Evolutionary conservation across 2,797 vertebrate species (phyloP).

Genomic region (Alcedo atthis): DNA sequence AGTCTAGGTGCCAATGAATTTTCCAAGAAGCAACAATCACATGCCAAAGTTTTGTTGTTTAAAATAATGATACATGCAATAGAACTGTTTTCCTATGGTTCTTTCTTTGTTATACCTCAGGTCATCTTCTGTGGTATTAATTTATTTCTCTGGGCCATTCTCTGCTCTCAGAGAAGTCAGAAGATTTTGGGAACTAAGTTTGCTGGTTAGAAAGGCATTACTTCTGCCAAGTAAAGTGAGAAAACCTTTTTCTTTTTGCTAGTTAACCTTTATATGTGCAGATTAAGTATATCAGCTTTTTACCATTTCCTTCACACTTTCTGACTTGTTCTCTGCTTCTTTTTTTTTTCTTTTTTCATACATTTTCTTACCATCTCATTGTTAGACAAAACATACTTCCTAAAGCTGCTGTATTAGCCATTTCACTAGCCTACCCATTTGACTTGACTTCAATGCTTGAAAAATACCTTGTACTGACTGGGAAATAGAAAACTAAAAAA

Average conservation of each 20-base stretch:
- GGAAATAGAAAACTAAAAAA: slow-evolving; percentile 21
- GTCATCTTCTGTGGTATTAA: background rate
- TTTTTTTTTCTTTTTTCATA: background rate
- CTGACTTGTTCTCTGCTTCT: background rate
- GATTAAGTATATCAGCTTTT: background rate
- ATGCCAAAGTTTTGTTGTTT: background rate
- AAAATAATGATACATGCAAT: background rate
- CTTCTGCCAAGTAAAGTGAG: background rate
- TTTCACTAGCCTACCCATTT: background rate
- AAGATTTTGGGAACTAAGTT: background rate
- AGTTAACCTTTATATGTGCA: background rate
- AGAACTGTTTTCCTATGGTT: background rate
- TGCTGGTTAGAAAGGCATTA: background rate
- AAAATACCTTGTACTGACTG: background rate
- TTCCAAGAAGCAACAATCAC: background rate
- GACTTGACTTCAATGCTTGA: background rate
- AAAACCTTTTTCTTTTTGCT: background rate
- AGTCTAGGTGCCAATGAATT: background rate
- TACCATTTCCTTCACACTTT: background rate
- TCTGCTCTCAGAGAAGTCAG: background rate
- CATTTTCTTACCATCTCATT: background rate
- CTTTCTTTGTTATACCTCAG: background rate
- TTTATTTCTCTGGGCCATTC: background rate
- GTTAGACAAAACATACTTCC: background rate
- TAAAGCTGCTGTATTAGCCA: background rate